phyloP scores from a whole-genome alignment of 1,140 invertebrate genomes.

The Heliothis virescens region DNA sequence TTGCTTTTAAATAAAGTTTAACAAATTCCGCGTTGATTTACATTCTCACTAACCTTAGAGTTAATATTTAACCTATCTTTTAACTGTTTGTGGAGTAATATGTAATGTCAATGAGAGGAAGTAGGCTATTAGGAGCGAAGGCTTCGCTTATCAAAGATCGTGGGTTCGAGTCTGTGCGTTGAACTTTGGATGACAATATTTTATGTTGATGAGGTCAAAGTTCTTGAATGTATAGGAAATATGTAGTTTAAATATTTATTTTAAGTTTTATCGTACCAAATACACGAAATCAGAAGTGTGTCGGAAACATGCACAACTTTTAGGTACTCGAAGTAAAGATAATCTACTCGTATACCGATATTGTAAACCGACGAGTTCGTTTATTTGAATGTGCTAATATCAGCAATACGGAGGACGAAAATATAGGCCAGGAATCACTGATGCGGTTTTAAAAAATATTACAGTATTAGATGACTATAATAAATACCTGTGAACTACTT shows the following conservation, averaged over 20 bases:
- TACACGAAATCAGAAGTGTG: no score
- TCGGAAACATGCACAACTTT: no score
- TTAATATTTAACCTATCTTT: neutral
- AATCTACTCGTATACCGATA: no score
- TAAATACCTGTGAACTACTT: no score
- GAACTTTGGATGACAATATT: constrained; percentile 22
- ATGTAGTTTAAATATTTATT: neutral
- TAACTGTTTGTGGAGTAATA: constrained; percentile 15
- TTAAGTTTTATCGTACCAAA: no score
- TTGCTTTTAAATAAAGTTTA: neutral
- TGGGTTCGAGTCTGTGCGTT: constrained; percentile 26
- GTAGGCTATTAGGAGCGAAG: constrained; percentile 27
- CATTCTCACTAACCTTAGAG: neutral
- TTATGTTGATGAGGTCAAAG: neutral
- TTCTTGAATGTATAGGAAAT: neutral
- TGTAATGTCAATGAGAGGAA: constrained; percentile 35
- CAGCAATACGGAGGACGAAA: no score
- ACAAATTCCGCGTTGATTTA: neutral
- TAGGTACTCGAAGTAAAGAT: no score
- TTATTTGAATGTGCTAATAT: no score
- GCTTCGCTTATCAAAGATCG: constrained; percentile 12
- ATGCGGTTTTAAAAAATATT: no score
- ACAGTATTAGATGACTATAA: no score
- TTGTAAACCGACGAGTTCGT: no score
- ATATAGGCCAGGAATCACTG: no score